A percentile compares a stretch with the other conserved stretches of the same genome.
phyloP scores from a whole-genome alignment of 2,888 invertebrate species.

The Chymomyza fuscimana region DNA sequence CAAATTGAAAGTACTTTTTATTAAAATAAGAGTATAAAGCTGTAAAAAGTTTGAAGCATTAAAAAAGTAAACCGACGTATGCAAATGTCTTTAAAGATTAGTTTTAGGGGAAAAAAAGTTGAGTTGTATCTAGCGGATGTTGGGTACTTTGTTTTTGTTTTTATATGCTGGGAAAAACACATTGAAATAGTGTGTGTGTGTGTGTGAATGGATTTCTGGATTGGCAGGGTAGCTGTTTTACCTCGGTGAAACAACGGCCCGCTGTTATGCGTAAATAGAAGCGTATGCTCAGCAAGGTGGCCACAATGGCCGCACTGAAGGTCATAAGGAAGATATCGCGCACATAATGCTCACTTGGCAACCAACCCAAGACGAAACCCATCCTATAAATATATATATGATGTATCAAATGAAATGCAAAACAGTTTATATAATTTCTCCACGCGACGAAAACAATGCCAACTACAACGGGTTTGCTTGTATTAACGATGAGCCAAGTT shows the following conservation, averaged over 20 bases:
- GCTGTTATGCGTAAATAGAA: conserved; percentile 77
- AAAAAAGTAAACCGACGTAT: neutral
- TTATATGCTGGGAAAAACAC: neutral
- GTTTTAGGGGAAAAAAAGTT: neutral
- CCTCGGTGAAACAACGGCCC: conserved; percentile 76
- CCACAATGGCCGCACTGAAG: conserved; percentile 64
- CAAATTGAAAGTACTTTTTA: no score
- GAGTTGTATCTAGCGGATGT: neutral
- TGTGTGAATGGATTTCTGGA: neutral
- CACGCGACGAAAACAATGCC: conserved; percentile 8
- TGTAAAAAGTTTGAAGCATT: neutral
- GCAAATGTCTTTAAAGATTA: neutral
- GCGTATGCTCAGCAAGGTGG: conserved; percentile 74
- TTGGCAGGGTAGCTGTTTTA: conserved; percentile 45
- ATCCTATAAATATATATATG: conserved; percentile 65
- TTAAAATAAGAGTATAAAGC: neutral
- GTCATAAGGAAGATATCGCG: conserved; percentile 70
- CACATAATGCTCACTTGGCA: conserved; percentile 68
- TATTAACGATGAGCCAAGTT: neutral
- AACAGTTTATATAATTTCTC: conserved; percentile 49
- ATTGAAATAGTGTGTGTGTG: conserved; percentile 1
- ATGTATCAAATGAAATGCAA: conserved; percentile 51
- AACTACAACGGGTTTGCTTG: conserved; percentile 2
- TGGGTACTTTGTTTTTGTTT: neutral
- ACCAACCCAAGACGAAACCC: conserved; percentile 70